phyloP scores from a whole-genome alignment of 2,888 invertebrate genomes.

The Lomographa bimaculata region DNA sequence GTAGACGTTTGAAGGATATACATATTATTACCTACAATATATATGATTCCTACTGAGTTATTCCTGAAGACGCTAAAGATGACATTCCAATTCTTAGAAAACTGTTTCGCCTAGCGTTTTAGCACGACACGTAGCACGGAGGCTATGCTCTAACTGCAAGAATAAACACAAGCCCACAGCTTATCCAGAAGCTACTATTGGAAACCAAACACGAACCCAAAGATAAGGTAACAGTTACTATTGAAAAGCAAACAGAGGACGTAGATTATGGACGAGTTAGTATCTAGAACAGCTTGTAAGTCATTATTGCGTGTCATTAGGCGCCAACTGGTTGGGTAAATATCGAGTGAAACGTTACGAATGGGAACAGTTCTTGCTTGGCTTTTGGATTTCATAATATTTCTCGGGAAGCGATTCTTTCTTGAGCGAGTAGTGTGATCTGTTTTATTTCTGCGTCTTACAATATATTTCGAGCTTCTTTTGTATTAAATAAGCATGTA shows the following conservation, averaged over 20 bases:
- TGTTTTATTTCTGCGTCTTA: neutral
- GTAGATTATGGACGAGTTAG: constrained; percentile 25
- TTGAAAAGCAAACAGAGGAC: constrained; percentile 28
- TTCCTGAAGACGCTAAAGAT: neutral
- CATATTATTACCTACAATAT: too few relatives aligned
- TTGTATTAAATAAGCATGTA: too few relatives aligned
- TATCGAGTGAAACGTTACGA: constrained; percentile 30
- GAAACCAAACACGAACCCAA: constrained; percentile 10
- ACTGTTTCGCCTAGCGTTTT: constrained; percentile 33
- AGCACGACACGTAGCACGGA: constrained; percentile 32
- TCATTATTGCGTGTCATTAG: constrained; percentile 78
- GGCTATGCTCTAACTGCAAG: constrained; percentile 52
- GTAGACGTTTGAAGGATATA: too few relatives aligned
- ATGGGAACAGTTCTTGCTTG: constrained; percentile 22
- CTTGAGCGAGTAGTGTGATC: neutral
- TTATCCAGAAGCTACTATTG: constrained; percentile 11
- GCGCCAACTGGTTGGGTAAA: constrained; percentile 63
- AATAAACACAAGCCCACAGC: constrained; percentile 51
- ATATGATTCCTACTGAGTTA: too few relatives aligned
- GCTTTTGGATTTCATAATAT: constrained; percentile 12
- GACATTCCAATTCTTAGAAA: constrained; percentile 24
- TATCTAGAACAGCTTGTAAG: constrained; percentile 38
- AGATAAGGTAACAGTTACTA: constrained; percentile 11
- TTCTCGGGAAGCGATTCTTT: constrained; percentile 5
- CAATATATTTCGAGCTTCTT: too few relatives aligned